Evolutionary conservation across 2,888 invertebrate species (phyloP), one percentile per base, ranked within the genome.

Genomic region (Epiblema foenella): DNA sequence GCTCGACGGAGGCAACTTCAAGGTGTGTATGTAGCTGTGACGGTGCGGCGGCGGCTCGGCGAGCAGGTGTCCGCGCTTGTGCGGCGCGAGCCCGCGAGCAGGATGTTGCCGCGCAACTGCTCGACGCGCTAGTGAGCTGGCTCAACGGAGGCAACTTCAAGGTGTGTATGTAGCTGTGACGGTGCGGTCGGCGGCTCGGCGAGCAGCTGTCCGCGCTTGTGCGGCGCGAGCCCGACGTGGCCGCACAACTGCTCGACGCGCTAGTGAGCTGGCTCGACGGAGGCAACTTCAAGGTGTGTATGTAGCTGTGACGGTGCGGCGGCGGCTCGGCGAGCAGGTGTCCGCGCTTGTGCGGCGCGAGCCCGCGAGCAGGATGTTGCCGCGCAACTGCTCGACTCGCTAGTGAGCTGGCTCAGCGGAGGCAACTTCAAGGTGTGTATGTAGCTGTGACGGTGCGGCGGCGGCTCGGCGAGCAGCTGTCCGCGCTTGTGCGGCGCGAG

Each of bases 1-100:
- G 98, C 95, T 98, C 80, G 96, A 96, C 78, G 98, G 98, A 78
- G 98, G 98, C 82, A 98, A 98, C 89, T 98, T 97, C 84, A 98
- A 98, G 96, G 98, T 98, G 85, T 89, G 91, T 12, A n/a, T 24
- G 24, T 24, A 24, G 24, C 24, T 24, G 17, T 96, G 83, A 95
- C 98, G 86, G 94, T 95, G 73, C 96, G 97, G 77, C 97, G 72
- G 98, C 95, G 96, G 80, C 94, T 98, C 59, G 98, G 98, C 73
- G 95, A 95, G 73, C 96, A 97, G 87, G 94, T 98, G 77, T 94
- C 97, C 60, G 95, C 95, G 74, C 97, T 96, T 83, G 95, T 98
- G 73, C 95, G 95, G 49, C 95, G 96, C 82, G 96, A 96, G 73
- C 94, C 95, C 54, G 97, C 56, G 95, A 97, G 67, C 97, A 97